phyloP scores from a whole-genome alignment of 2,888 invertebrate genomes.

The Chrysopilus asiliformis region DNA sequence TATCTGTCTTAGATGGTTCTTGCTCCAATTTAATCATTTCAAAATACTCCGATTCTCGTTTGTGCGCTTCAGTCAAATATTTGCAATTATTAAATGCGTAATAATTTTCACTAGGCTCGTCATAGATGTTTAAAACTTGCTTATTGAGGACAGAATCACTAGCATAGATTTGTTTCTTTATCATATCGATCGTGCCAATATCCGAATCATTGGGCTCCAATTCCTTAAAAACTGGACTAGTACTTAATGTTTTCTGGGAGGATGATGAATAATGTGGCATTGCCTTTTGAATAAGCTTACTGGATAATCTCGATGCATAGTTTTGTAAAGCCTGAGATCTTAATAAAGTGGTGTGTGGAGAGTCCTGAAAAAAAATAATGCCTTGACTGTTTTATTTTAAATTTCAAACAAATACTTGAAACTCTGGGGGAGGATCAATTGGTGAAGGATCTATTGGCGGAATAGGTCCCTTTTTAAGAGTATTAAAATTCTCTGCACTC shows the following conservation, averaged over 20 bases:
- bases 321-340: constrained; percentile 22
- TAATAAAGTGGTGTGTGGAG: constrained; percentile 32
- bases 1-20: constrained; percentile 25
- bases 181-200: constrained; percentile 8
- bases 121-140: constrained; percentile 34
- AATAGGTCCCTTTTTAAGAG: constrained; percentile 64
- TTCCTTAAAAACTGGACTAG: background rate
- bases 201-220: background rate
- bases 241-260: constrained; percentile 15
- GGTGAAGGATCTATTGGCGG: constrained; percentile 59
- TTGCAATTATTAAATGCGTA: too few relatives aligned
- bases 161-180: constrained; percentile 30
- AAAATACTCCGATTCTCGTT: constrained; percentile 31
- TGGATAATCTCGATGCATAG: constrained; percentile 15
- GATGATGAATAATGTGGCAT: constrained; percentile 30
- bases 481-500: constrained; percentile 71
- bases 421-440: constrained; percentile 76
- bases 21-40: constrained; percentile 32
- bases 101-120: constrained; percentile 35
- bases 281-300: constrained; percentile 17
- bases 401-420: constrained; percentile 55
- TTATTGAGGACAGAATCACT: constrained; percentile 34
- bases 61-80: constrained; percentile 15
- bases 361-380: constrained; percentile 21
- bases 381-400: constrained; percentile 4